Conservation (phyloP, 2,113 vertebrate species). For the Paradisaea rubra region DNA sequence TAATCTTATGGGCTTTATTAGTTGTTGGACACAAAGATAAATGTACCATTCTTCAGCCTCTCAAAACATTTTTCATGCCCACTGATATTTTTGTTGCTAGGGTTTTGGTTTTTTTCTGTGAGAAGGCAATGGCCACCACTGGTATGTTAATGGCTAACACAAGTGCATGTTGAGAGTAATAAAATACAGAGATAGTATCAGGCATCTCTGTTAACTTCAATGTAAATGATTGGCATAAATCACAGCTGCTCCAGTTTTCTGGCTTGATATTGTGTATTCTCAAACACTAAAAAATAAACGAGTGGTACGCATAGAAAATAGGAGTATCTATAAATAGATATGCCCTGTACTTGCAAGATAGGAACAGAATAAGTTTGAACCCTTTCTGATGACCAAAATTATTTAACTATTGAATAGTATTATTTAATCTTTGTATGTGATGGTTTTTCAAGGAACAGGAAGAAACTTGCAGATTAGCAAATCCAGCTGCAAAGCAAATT, state of each 20-base stretch:
- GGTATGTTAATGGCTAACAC: slow-evolving; percentile 22
- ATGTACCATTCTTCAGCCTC: neutral
- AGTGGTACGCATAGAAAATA: neutral
- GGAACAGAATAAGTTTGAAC: neutral
- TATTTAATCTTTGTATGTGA: neutral
- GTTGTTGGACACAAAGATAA: neutral
- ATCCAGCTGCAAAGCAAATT: neutral
- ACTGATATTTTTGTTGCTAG: neutral
- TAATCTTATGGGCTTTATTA: neutral
- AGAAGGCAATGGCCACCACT: neutral
- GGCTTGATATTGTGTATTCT: neutral
- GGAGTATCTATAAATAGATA: neutral
- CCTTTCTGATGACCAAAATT: neutral
- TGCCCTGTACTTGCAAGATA: neutral
- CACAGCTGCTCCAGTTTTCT: neutral
- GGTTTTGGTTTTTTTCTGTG: neutral
- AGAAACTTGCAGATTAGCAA: neutral
- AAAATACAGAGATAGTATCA: neutral
- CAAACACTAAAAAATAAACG: neutral
- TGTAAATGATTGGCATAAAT: neutral
- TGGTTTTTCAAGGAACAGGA: neutral
- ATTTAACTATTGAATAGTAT: neutral
- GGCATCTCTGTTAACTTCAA: neutral
- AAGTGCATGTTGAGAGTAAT: neutral
- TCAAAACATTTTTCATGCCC: neutral